phyloP scores from a whole-genome alignment of 2,113 vertebrate genomes.

The Aptenodytes patagonicus region DNA sequence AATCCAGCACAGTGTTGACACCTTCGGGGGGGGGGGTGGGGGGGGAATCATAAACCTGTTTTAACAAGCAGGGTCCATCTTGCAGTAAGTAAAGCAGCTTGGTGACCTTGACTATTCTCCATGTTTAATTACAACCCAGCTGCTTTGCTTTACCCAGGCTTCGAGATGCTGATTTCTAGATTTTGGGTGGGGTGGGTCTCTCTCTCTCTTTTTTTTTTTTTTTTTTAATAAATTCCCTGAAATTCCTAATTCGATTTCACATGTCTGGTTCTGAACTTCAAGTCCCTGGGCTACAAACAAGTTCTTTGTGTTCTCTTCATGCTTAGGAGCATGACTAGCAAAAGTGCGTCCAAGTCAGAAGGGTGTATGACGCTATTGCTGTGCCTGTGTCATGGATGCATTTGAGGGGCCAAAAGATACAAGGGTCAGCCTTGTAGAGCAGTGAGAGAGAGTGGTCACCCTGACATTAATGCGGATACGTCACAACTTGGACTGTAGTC shows the following conservation, averaged over 20 bases:
- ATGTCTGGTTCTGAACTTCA: conserved; percentile 14
- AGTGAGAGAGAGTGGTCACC: not conserved
- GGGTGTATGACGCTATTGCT: not conserved
- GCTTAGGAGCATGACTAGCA: not conserved
- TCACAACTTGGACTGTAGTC: not conserved
- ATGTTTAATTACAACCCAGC: not conserved
- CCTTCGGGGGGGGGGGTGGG: not conserved
- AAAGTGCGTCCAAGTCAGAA: conserved; percentile 30
- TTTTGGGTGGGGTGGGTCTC: no score
- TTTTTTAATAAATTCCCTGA: not conserved
- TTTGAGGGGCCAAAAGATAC: not conserved
- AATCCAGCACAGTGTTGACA: not conserved
- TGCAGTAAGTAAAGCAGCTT: not conserved
- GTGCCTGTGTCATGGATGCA: not conserved
- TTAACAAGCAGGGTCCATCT: not conserved
- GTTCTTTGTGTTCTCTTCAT: conserved; percentile 5
- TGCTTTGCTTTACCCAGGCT: not conserved
- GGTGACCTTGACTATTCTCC: not conserved
- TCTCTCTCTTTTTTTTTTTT: not conserved
- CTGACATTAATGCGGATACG: not conserved
- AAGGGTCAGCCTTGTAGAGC: not conserved
- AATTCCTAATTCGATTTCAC: conserved; percentile 42
- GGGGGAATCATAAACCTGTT: not conserved
- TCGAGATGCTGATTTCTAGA: not conserved
- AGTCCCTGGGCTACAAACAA: conserved; percentile 8